Evolutionary conservation across 2,888 invertebrate species (phyloP), one percentile per base, ranked within the genome.

Genomic region (Drosophila cracens): DNA sequence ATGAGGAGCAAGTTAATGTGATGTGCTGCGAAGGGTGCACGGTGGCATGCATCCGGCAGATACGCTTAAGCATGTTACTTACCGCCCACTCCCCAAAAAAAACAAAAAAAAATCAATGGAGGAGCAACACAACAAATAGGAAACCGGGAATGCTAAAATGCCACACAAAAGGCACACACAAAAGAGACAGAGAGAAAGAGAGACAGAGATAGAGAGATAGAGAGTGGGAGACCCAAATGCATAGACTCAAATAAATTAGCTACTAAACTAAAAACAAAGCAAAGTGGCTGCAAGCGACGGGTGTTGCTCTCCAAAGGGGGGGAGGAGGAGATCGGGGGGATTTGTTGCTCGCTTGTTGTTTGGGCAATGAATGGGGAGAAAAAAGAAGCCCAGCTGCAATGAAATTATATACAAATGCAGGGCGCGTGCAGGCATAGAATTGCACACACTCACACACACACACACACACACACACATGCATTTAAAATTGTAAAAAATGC

Each of bases 241-340:
- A 87, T 80, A 79, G 79, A 74, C 67, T 79, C 87, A 87, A 89
- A 87, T 87, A 87, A 87, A 87, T 87, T 87, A 87, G 87, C 89
- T 82, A 85, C 83, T 81, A 74, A 83, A 83, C 81, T 85, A 76
- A 83, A 82, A 75, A 87, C 81, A 82, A 81, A 74, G 52, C 68
- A 69, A 71, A 67, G 56, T 69, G 58, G 62, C 58, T 54, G 59
- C 57, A 74, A 72, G 52, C 66, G 33, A 59, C 33, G 40, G 29
- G 49, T 36, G 58, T 40, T n/a, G 48, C 25, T 25, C 21, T 59
- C 16, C n/a, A 18, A 11, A 40, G 27, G 48, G 49, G 31, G 40
- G 21, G 2, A 27, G 43, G n/a, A 27, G n/a, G 5, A 11, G 52
- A 7, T 16, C 29, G 1, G 33, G 34, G 27, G 27, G 56, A 18